phyloP scores from a whole-genome alignment of 2,888 invertebrate genomes.

The Gryllus longicercus region DNA sequence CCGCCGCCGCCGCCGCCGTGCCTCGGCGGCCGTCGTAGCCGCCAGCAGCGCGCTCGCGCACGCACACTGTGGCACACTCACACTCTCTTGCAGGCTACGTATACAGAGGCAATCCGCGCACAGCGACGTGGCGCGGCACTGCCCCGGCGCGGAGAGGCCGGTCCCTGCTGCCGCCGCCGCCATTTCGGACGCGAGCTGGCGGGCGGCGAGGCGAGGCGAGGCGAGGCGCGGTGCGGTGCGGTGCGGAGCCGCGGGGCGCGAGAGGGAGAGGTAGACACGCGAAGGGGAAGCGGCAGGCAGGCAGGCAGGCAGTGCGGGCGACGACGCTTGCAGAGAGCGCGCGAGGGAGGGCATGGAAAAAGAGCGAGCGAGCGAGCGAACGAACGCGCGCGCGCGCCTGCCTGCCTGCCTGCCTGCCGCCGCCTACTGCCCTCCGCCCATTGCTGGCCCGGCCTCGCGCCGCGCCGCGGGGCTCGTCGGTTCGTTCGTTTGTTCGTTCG shows the following conservation, averaged over 20 bases:
- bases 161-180: background rate
- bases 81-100: too few species aligned
- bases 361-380: background rate
- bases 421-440: background rate
- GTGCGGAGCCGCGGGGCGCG: background rate
- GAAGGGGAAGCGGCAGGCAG: background rate
- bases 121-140: too few species aligned
- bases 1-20: background rate
- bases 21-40: background rate
- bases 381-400: background rate
- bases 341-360: conserved; percentile 6
- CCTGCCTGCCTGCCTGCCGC: background rate
- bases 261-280: background rate
- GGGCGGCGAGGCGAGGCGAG: background rate
- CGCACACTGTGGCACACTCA: background rate
- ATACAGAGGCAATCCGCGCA: too few species aligned
- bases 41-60: background rate
- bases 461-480: background rate
- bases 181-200: background rate
- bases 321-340: background rate
- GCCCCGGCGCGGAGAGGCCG: too few species aligned
- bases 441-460: background rate
- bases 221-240: background rate
- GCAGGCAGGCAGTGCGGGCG: background rate
- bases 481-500: background rate